phyloP scores from a whole-genome alignment of 2,888 invertebrate species.

The Eupithecia pulchellata region DNA sequence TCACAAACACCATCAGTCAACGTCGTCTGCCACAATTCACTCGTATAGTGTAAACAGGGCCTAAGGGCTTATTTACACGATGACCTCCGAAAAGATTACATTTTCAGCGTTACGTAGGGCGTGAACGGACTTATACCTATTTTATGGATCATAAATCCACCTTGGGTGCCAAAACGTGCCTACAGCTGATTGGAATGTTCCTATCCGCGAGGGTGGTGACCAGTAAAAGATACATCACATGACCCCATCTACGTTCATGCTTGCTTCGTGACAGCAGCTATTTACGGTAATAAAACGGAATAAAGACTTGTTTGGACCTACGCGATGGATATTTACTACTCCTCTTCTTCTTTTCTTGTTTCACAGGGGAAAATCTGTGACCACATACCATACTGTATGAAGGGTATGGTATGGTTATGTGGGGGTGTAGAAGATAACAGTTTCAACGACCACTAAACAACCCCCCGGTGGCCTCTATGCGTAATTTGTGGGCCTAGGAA shows the following conservation, averaged over 20 bases:
- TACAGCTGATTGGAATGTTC: constrained; percentile 9
- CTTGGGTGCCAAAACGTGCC: constrained; percentile 9
- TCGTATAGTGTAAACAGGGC: constrained; percentile 61
- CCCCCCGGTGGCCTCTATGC: too few species aligned
- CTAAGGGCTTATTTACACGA: constrained; percentile 56
- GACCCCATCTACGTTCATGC: background rate
- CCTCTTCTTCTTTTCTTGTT: too few species aligned
- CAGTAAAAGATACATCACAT: background rate
- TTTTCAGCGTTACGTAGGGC: constrained; percentile 9
- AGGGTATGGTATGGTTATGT: too few species aligned
- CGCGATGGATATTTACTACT: background rate
- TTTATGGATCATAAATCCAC: constrained; percentile 17
- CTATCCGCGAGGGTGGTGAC: background rate
- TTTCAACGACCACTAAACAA: too few species aligned
- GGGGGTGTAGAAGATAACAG: too few species aligned
- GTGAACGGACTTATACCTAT: constrained; percentile 9
- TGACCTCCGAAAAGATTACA: constrained; percentile 24
- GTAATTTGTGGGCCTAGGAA: too few species aligned
- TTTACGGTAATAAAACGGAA: background rate
- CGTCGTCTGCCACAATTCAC: constrained; percentile 65
- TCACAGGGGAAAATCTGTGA: too few species aligned
- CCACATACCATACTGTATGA: too few species aligned
- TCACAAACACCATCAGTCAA: constrained; percentile 69
- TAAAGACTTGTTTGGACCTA: background rate
- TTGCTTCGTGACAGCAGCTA: background rate